Conservation (phyloP, 1,140 invertebrate species). For the Anagrus nilaparvatae region DNA sequence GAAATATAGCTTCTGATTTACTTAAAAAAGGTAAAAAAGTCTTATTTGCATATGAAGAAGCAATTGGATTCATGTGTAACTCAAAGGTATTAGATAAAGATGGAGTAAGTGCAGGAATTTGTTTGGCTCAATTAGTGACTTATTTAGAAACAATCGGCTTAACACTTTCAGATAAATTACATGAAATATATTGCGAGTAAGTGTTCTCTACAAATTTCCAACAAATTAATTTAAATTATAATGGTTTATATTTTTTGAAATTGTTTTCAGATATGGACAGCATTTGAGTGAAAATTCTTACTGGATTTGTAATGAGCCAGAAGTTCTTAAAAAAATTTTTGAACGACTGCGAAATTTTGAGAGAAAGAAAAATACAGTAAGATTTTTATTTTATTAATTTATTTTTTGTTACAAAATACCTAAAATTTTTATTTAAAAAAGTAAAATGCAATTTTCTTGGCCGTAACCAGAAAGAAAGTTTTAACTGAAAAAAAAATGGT, state of each 20-base stretch:
- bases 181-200: slow-evolving; percentile 67
- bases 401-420: too few relatives aligned
- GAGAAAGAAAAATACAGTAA: slow-evolving; percentile 52
- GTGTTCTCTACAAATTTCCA: slow-evolving; percentile 7
- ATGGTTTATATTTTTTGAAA: slow-evolving; percentile 9
- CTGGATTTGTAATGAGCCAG: slow-evolving; percentile 71
- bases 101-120: slow-evolving; percentile 78
- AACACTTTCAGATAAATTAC: slow-evolving; percentile 65
- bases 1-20: slow-evolving; percentile 74
- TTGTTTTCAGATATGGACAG: slow-evolving; percentile 57
- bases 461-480: too few relatives aligned
- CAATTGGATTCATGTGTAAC: slow-evolving; percentile 92
- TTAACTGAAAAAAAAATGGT: too few relatives aligned
- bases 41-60: slow-evolving; percentile 92
- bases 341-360: slow-evolving; percentile 67
- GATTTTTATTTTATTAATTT: too few relatives aligned
- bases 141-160: slow-evolving; percentile 58
- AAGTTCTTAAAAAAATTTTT: slow-evolving; percentile 69
- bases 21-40: slow-evolving; percentile 59
- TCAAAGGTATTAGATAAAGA: slow-evolving; percentile 87
- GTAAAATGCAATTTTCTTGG: too few relatives aligned
- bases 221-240: slow-evolving; percentile 3
- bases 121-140: slow-evolving; percentile 68
- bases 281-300: slow-evolving; percentile 83
- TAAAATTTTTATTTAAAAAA: too few relatives aligned